Conservation (phyloP, 2,113 vertebrate genomes). For the Polypterus bichir region DNA sequence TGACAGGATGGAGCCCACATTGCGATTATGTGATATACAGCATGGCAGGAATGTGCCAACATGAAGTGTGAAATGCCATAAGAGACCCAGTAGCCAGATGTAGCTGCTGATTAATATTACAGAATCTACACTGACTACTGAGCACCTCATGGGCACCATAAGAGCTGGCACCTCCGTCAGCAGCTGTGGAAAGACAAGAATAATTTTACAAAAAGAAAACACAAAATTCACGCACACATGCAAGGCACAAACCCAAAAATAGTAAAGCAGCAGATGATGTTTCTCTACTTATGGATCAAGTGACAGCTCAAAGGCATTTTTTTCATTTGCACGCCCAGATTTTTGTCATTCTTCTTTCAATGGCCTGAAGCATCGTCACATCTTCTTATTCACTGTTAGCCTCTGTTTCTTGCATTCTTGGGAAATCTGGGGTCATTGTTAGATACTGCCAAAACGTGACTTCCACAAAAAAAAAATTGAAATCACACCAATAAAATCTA, state of each 20-base stretch:
- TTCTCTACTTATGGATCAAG: conserved; percentile 31
- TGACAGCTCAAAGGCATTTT: conserved; percentile 35
- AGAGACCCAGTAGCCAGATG: conserved; percentile 99
- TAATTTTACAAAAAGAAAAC: neutral
- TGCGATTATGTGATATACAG: conserved; percentile 32
- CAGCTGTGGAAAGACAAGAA: conserved; percentile 28
- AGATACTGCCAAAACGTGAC: no score
- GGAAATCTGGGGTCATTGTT: no score
- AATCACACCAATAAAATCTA: no score
- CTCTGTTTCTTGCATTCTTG: no score
- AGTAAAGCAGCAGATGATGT: conserved; percentile 17
- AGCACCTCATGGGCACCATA: conserved; percentile 64
- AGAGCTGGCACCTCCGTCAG: conserved; percentile 13
- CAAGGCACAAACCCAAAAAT: neutral
- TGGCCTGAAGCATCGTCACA: conserved; percentile 21
- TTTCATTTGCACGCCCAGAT: conserved; percentile 43
- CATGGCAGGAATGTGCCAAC: conserved; percentile 29
- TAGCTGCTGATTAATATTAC: conserved; percentile 93
- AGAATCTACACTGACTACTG: conserved; percentile 99
- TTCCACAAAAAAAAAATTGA: no score
- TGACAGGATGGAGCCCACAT: conserved; percentile 38
- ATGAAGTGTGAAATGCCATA: conserved; percentile 60
- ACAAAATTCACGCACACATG: no score
- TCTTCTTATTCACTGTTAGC: no score
- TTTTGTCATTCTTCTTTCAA: conserved; percentile 50